Base-by-base conservation (phyloP, 2,888 invertebrate species). In the Zaprionus bogoriensis region DNA sequence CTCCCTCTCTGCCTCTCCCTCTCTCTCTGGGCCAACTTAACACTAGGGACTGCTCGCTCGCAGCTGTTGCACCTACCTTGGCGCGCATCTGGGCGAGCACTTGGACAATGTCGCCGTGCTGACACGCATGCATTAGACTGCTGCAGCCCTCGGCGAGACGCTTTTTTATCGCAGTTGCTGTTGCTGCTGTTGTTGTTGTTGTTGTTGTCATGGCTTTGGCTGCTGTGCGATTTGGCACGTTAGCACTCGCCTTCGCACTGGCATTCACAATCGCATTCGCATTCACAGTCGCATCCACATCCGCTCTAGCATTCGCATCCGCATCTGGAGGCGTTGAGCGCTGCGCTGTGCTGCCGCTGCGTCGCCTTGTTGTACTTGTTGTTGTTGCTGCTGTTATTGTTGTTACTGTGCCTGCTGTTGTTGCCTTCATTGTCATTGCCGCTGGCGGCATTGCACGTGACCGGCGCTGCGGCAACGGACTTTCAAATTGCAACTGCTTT, bases 121-220 rank as follows among this genome's bases (percentile, higher is more conserved):
- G 97, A 89, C 97, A 97, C 86, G 97, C 96, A 92, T 96, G 96
- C 97, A 97, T 97, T 88, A 97, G 94, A 81, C 94, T 94, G 72
- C 96, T 95, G 91, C 96, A 96, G 87, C 96, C 96, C 87, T 92
- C 93, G 76, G 92, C 92, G 80, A 94, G 90, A 80, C 91, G 91
- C 70, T 66, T 86, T 85, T 84, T 87, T 65, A 73, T 67, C 47
- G 51, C 57, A 48, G 65, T 30, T 23, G 22, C 39, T 45, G 44
- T 17, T 20, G 25, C 25, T 12, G 14, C 14, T 36, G 32, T 32
- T 12, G 12, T 17, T 2, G 42, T 25, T 9, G 50, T 27, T 12
- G 50, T n/a, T 9, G 25, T 23, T 41, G 23, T 32, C n/a, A n/a
- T 23, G 36, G 30, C 10, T 22, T 30, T 23, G 7, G n/a, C 17